A percentile compares a stretch with the other conserved stretches of the same genome.
These are phyloP conservation scores for Rhynchopsitta pachyrhyncha DNA, from an alignment of 2,113 vertebrate species.

Conservation along the genomic window DNA sequence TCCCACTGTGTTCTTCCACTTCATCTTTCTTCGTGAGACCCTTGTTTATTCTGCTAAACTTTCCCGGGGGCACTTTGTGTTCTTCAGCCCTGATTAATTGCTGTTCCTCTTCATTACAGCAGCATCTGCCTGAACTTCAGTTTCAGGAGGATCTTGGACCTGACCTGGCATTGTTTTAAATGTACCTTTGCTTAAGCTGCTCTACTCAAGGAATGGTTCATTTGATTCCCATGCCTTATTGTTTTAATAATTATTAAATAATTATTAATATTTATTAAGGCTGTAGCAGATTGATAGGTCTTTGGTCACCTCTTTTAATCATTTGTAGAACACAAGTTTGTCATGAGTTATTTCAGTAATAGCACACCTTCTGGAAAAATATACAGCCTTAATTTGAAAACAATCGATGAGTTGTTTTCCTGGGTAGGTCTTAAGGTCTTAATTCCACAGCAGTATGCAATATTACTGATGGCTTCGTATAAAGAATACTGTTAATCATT, in stretches of 20 bases:
- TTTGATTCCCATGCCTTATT: neutral
- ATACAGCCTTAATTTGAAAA: neutral
- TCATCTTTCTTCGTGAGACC: neutral
- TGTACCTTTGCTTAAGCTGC: neutral
- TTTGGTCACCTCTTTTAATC: neutral
- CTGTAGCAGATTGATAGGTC: neutral
- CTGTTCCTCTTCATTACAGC: neutral
- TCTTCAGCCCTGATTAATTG: neutral
- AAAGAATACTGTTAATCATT: neutral
- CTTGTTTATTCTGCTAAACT: neutral
- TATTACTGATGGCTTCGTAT: neutral
- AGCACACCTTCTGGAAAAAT: neutral
- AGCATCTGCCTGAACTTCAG: neutral
- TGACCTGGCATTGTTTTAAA: neutral
- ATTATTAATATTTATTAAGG: too few relatives aligned
- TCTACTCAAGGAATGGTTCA: neutral
- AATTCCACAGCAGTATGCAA: neutral
- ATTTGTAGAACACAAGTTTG: neutral
- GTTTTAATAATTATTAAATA: too few relatives aligned
- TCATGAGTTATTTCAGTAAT: neutral
- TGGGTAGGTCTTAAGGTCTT: neutral
- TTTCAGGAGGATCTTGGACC: neutral
- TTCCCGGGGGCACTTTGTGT: neutral
- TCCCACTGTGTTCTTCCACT: neutral
- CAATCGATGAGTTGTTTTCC: neutral